These are phyloP conservation scores for Brachionus koreanus DNA, from an alignment of 1,140 invertebrate genomes.

Conservation along the genomic window DNA sequence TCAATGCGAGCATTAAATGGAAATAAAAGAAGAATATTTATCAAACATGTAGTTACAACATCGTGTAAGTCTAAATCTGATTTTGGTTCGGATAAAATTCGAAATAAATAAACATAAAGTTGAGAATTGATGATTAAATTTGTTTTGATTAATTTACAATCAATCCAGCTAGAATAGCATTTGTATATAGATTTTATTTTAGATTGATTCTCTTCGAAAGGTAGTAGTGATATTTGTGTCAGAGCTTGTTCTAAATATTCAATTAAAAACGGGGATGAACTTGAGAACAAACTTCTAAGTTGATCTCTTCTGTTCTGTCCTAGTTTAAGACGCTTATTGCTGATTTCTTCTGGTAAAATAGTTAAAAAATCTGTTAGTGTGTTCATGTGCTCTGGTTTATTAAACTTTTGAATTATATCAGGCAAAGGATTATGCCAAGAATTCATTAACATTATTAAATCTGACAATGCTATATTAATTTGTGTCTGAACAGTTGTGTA, in stretches of 20 bases:
- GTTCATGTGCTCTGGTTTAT: conserved; percentile 47
- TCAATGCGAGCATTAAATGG: conserved; percentile 26
- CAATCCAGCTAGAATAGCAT: conserved; percentile 41
- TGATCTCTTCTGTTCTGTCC: conserved; percentile 82
- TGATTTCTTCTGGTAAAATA: conserved; percentile 85
- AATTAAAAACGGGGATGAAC: conserved; percentile 58
- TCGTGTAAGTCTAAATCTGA: conserved; percentile 43
- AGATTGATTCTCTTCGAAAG: not conserved
- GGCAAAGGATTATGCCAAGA: conserved; percentile 81
- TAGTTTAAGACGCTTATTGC: conserved; percentile 70
- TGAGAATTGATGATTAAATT: conserved; percentile 28
- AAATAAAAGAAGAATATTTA: conserved; percentile 40
- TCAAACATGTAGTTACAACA: conserved; percentile 40
- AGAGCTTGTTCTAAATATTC: conserved; percentile 68
- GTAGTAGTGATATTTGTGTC: not conserved
- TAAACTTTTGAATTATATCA: conserved; percentile 72
- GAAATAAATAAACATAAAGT: conserved; percentile 36
- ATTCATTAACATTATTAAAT: conserved; percentile 87
- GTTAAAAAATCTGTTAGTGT: conserved; percentile 83
- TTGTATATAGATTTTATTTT: conserved; percentile 34
- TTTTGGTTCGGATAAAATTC: conserved; percentile 1
- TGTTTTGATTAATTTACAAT: not conserved
- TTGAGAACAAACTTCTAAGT: conserved; percentile 70
- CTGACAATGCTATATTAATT: conserved; percentile 83
- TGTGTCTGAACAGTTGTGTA: conserved; percentile 57